Evolutionary conservation across 2,797 vertebrate species (phyloP), one percentile per base, ranked within the genome.

Genomic region (Atherinosoma microstoma): DNA sequence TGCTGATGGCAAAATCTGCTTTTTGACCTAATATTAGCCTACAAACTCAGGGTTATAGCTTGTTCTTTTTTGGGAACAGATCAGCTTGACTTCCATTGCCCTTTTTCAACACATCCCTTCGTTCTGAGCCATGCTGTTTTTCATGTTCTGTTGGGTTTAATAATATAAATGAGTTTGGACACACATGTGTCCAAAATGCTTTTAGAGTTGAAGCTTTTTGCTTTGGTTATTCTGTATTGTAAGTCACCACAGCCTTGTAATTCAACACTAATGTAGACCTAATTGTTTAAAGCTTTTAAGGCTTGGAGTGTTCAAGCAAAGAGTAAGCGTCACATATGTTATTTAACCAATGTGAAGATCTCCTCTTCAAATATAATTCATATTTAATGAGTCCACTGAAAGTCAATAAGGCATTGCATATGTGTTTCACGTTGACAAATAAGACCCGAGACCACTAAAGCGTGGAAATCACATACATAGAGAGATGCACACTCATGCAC

Each of bases 351-450:
- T 67, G 67, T 29, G 65, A 85, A 79, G 32, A 11, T 75, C 66
- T 84, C 66, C 62, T 80, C 38, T 34, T 63, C 73, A 75, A 73
- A 85, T 86, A 66, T 83, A 78, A 91, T 93, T 84, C 74, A 85
- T 82, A 87, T 91, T 90, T 91, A 90, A 93, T 86, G 87, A 91
- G 79, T 74, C 22, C 45, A 54, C 75, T 58, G n/a, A 85, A 88
- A 88, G 87, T 90, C 86, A 91, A 82, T 87, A 85, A 89, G 88
- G 76, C 67, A 29, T 58, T 45, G 70, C 81, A 77, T 67, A 63
- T 73, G 49, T 80, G 77, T 90, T 86, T 87, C 71, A 67, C 68
- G 53, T 72, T 80, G 87, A 85, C 82, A 80, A 83, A 83, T 67
- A 75, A 76, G 56, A 76, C 69, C 56, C 38, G 63, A 73, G 65